phyloP scores from a whole-genome alignment of 2,888 invertebrate species.

The Cephus runcator region DNA sequence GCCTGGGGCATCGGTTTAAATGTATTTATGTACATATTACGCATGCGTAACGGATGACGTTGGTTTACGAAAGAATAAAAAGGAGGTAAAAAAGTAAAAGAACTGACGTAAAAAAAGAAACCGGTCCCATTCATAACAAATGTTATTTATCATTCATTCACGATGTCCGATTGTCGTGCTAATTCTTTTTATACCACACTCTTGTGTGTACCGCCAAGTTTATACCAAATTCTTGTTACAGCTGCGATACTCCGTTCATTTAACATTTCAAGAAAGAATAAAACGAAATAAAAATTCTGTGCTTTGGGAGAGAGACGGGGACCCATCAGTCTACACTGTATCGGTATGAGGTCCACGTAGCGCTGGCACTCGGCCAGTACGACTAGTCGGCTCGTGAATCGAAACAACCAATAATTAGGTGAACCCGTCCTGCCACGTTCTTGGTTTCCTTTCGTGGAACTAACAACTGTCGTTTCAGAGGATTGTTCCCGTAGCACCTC shows the following conservation, averaged over 20 bases:
- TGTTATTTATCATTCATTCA: constrained; percentile 1
- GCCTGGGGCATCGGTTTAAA: neutral
- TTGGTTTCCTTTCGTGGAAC: too few relatives aligned
- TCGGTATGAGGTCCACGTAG: constrained; percentile 23
- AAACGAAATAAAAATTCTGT: too few relatives aligned
- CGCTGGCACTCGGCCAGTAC: constrained; percentile 21
- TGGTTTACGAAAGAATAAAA: neutral
- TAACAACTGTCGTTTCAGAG: too few relatives aligned
- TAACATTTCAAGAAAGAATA: too few relatives aligned
- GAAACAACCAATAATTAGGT: constrained; percentile 19
- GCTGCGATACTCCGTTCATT: too few relatives aligned
- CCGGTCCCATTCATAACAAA: neutral
- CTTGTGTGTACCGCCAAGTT: too few relatives aligned
- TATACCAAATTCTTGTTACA: too few relatives aligned
- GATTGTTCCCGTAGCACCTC: too few relatives aligned
- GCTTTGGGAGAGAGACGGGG: too few relatives aligned
- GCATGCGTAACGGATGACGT: neutral
- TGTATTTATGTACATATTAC: neutral
- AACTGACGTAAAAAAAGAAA: neutral
- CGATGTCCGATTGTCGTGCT: neutral
- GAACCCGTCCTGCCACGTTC: neutral
- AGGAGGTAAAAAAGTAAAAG: neutral
- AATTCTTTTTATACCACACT: too few relatives aligned
- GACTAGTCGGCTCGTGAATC: constrained; percentile 22
- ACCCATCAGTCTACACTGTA: neutral